These are phyloP conservation scores for Asteroscopus sphinx DNA, from an alignment of 2,888 invertebrate species.

Conservation along the genomic window DNA sequence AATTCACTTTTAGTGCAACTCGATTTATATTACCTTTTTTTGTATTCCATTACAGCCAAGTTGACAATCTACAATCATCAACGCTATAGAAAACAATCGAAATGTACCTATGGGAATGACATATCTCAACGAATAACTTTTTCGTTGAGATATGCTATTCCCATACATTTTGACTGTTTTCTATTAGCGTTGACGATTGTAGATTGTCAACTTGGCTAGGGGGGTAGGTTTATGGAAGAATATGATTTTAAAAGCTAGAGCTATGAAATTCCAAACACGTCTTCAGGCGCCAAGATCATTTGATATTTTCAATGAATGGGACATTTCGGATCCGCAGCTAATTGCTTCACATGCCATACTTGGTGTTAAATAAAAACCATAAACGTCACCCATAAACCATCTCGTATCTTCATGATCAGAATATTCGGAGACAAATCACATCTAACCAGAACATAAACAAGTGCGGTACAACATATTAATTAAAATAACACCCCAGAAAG, in stretches of 20 bases:
- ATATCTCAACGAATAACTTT: no score
- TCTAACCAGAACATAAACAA: constrained; percentile 61
- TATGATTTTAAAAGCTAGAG: neutral
- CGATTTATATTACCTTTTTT: neutral
- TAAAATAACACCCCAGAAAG: constrained; percentile 83
- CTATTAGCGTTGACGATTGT: no score
- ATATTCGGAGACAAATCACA: constrained; percentile 58
- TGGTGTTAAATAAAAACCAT: constrained; percentile 40
- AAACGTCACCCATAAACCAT: constrained; percentile 47
- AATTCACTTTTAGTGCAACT: neutral
- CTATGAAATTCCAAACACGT: constrained; percentile 9
- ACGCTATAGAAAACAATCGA: no score
- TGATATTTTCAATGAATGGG: constrained; percentile 37
- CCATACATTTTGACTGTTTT: no score
- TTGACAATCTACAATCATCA: no score
- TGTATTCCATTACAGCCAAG: no score
- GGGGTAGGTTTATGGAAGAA: no score
- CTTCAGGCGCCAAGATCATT: constrained; percentile 8
- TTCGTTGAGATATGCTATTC: no score
- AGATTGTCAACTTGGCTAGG: no score
- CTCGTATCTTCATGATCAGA: constrained; percentile 52
- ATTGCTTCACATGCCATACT: constrained; percentile 40
- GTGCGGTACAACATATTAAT: constrained; percentile 80
- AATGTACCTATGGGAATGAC: no score
- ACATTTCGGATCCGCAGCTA: constrained; percentile 15